Base-by-base conservation (phyloP, 2,888 invertebrate genomes). In the Drosophila robusta region DNA sequence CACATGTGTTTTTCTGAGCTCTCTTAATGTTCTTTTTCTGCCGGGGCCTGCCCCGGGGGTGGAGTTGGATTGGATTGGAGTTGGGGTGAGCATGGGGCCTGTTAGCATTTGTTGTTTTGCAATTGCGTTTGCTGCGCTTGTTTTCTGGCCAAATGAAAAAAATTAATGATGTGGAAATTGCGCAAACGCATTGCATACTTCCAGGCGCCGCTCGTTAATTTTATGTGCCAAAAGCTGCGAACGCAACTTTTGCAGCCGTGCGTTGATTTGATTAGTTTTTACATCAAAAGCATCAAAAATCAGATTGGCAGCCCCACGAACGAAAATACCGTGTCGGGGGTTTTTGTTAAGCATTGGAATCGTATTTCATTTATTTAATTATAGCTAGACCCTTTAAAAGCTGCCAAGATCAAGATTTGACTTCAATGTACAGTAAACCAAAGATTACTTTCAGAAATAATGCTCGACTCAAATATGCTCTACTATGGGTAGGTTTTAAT, bases 91-190 rank as follows among this genome's bases (percentile, higher is more conserved):
- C 11, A 32, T 16, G 14, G 11, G 12, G 3, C 42, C 42, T 14
- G 55, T 54, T 2, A 12, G 12, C 11, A 22, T 22, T 41, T 70
- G 34, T 41, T 46, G 29, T 44, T 61, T 51, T 61, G 66, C 70
- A 75, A 58, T 63, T 67, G 74, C 65, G 58, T 58, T 29, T 49
- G 39, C 42, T 52, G 60, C 65, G 67, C 45, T 52, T 47, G 46
- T 18, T 61, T 47, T 34, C 45, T 51, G 22, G 54, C 54, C 63
- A 60, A 75, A 70, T 70, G 54, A 64, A 65, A 54, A 57, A 80
- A 87, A 67, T 89, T 89, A 89, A 89, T 89, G 88, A 75, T 80
- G 80, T 82, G 86, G 87, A 89, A 89, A 86, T 82, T 75, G 75
- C 71, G 63, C 67, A 68, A 71, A 73, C 70, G 70, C 74, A 75